These are phyloP conservation scores for Meganola albula DNA, from an alignment of 2,888 invertebrate species.

Conservation along the genomic window DNA sequence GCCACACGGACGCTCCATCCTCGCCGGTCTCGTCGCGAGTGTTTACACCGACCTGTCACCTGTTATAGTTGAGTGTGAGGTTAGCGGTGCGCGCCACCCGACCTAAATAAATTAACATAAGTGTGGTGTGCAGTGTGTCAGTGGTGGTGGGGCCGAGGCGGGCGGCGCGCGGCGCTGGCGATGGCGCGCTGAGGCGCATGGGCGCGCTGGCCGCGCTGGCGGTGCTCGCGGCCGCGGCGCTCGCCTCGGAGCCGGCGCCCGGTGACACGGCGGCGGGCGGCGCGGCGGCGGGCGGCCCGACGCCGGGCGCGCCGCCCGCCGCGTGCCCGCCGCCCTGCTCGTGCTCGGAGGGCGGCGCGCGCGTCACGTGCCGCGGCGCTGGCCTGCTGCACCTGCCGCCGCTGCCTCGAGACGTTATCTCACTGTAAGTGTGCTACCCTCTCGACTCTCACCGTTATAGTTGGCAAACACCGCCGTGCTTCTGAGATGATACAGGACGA, in stretches of 20 bases:
- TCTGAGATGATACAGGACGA: no score
- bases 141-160: neutral
- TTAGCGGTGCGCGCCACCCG: neutral
- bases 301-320: slow-evolving; percentile 4
- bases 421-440: slow-evolving; percentile 41
- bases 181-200: neutral
- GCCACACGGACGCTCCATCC: neutral
- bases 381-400: slow-evolving; percentile 48
- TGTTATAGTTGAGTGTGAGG: neutral
- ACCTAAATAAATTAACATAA: neutral
- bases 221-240: slow-evolving; percentile 74
- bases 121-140: slow-evolving; percentile 3
- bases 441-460: neutral
- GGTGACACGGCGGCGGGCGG: slow-evolving; percentile 14
- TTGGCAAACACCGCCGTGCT: neutral
- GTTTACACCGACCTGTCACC: neutral
- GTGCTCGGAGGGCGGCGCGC: slow-evolving; percentile 45
- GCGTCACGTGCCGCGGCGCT: slow-evolving; percentile 47
- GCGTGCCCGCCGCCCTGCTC: slow-evolving; percentile 39
- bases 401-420: slow-evolving; percentile 41
- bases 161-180: slow-evolving; percentile 1
- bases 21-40: neutral
- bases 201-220: slow-evolving; percentile 47
- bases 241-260: neutral
- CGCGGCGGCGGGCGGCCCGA: slow-evolving; percentile 4